phyloP scores from a whole-genome alignment of 2,797 vertebrate genomes.

The Anguilla anguilla region DNA sequence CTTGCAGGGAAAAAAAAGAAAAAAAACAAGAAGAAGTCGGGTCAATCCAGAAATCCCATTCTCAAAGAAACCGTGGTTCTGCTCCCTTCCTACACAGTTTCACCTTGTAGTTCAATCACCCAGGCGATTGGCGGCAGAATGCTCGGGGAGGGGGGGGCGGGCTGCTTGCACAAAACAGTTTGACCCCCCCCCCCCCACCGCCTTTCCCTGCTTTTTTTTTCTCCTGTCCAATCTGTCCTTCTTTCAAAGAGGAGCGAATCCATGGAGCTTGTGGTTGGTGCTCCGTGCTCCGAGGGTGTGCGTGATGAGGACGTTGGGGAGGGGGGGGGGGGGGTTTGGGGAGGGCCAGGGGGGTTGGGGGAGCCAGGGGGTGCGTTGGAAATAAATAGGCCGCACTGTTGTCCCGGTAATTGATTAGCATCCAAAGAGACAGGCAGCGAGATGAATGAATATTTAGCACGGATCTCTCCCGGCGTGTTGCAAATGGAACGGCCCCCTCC shows the following conservation, averaged over 20 bases:
- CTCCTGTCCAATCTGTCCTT: conserved; percentile 32
- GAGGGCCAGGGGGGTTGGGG: too few species aligned
- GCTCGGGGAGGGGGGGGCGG: too few species aligned
- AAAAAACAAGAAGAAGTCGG: neutral
- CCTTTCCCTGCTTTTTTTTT: neutral
- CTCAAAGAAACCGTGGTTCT: neutral
- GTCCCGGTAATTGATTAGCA: conserved; percentile 70
- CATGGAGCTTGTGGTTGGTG: neutral
- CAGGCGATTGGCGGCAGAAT: neutral
- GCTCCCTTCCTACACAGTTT: neutral
- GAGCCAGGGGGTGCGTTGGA: conserved; percentile 4
- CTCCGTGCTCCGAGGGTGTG: neutral
- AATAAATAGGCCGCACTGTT: conserved; percentile 65
- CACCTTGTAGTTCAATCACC: conserved; percentile 28
- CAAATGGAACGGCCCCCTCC: conserved; percentile 44
- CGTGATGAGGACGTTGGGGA: neutral
- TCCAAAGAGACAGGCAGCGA: conserved; percentile 64
- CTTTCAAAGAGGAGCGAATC: neutral
- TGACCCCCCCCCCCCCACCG: neutral
- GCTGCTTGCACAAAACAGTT: neutral
- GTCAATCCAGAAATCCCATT: conserved; percentile 20
- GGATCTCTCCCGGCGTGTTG: conserved; percentile 50
- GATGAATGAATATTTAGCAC: conserved; percentile 68
- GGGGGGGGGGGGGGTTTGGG: too few species aligned
- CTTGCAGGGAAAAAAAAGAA: too few species aligned